Evolutionary conservation across 2,888 invertebrate species (phyloP), one percentile per base, ranked within the genome.

Genomic region (Melieria crassipennis): DNA sequence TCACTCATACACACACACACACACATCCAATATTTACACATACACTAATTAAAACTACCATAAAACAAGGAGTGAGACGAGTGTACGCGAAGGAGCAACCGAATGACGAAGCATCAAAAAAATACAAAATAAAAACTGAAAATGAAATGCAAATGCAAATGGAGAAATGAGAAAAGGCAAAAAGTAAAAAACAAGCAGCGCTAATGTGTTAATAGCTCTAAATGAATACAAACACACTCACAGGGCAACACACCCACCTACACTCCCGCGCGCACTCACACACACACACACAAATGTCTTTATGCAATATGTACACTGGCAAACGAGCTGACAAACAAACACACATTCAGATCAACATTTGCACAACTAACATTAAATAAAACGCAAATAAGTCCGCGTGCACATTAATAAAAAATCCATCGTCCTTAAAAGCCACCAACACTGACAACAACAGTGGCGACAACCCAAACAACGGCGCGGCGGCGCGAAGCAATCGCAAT

Each of bases 371-470:
- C 65, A 55, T 65, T 65, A 56, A 65, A 56, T 45, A 65, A 30
- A 70, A 65, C 43, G 60, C 52, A 68, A 68, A 68, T 68, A 52
- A 50, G 30, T 30, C 30, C 30, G 30, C 30, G 30, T 30, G 30
- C 30, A 30, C 65, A 56, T 56, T 65, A 65, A 46, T 74, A 75
- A 71, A 64, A 65, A 48, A n/a, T 13, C n/a, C 48, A 7, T 57
- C 65, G 47, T 56, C 48, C 65, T 52, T 57, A 13, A 57, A 57
- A 57, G 75, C 70, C 70, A 76, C 75, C 75, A 67, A 72, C 73
- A 71, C 76, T 30, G 30, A 1, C 30, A 30, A 30, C 30, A 30
- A 30, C 30, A 30, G 30, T 30, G 30, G 30, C 30, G 30, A 30
- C 30, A 30, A 30, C 30, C 30, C 30, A 3, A 13, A 70, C 76